Evolutionary conservation across 2,888 invertebrate genomes (phyloP), one percentile per base, ranked within the genome.

Genomic region (Lampropteryx suffumata): DNA sequence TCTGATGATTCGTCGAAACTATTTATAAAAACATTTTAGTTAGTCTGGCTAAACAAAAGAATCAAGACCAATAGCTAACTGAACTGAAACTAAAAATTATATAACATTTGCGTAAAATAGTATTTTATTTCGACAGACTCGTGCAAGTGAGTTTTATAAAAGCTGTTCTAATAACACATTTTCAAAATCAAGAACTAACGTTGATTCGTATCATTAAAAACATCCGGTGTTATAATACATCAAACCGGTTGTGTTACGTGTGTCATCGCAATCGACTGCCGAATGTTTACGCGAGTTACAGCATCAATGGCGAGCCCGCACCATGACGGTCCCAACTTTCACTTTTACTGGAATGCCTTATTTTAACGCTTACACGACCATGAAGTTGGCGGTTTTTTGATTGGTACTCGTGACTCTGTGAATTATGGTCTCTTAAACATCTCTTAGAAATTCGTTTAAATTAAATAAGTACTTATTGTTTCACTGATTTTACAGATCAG

Each of bases 171-270:
- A 17, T 6, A 7, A 24, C 7, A 24, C 7, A 24, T 24, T 7
- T 24, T 24, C 7, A 7, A 24, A 24, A 24, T 13, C 30, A 14
- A 9, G 1, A 2, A 33, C 14, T 34, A 45, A 45, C 54, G 49
- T 47, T 48, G 36, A 45, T 63, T 37, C 33, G 3, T 11, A 50
- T 41, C 32, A 39, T 41, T 48, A 46, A 40, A 43, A 40, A 56
- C 52, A 47, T 53, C 54, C 55, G 55, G 46, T 57, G 57, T 54
- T 47, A 59, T 62, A 58, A 62, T 50, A 52, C 50, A 46, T 48
- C 45, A 27, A 36, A 54, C 60, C 58, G 57, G 60, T 61, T 57
- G 59, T 61, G 50, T 55, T 71, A 79, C 81, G 84, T 77, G 77
- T 79, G 67, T 74, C 75, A 77, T 77, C 81, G 66, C 67, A 52